Evolutionary conservation across 2,797 vertebrate species (phyloP).

Genomic region (Halcyon chelicuti): DNA sequence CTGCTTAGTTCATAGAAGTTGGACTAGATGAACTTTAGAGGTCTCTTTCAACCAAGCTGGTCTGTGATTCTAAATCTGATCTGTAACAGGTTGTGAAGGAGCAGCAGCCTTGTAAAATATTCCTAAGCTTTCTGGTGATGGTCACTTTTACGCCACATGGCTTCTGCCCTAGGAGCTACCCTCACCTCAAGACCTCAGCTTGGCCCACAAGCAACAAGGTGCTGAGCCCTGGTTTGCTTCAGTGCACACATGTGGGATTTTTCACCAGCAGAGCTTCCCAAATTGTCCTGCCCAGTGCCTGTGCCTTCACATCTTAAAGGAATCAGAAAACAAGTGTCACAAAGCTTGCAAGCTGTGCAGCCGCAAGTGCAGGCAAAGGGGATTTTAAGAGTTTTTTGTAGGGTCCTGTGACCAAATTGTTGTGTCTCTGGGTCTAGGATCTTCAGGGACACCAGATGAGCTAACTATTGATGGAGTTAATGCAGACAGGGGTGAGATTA

Average conservation of each 20-base stretch:
- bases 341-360: background rate
- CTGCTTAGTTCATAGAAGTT: background rate
- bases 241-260: accelerated
- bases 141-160: background rate
- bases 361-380: background rate
- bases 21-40: background rate
- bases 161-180: background rate
- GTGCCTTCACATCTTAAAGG: background rate
- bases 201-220: background rate
- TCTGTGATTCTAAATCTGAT: background rate
- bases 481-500: background rate
- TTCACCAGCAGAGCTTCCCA: background rate
- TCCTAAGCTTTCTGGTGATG: background rate
- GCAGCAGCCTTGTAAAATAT: background rate
- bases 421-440: background rate
- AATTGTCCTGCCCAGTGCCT: background rate
- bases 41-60: background rate
- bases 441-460: background rate
- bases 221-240: background rate
- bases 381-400: background rate
- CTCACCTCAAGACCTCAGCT: background rate
- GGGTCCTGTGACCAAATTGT: background rate
- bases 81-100: background rate
- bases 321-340: background rate
- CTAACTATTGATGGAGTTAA: background rate